A percentile compares a stretch with the other conserved stretches of the same genome.
These are phyloP conservation scores for Nanorana parkeri DNA, from an alignment of 2,113 vertebrate species.

Conservation along the genomic window DNA sequence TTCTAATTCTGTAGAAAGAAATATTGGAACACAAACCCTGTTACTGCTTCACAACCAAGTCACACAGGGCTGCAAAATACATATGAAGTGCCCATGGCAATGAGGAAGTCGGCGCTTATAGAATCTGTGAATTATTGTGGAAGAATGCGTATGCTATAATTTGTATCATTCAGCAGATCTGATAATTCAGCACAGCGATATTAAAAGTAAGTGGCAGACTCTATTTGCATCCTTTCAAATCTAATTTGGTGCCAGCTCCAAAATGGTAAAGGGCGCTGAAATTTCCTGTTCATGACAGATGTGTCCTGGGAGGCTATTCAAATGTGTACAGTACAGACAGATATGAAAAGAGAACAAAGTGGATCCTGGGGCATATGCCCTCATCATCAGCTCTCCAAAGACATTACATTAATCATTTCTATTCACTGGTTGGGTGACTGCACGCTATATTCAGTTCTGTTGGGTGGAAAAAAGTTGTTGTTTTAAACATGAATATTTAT, in stretches of 20 bases:
- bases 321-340: conserved; percentile 51
- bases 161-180: conserved; percentile 49
- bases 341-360: conserved; percentile 44
- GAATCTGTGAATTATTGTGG: not conserved
- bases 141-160: conserved; percentile 41
- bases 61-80: not conserved
- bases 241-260: conserved; percentile 52
- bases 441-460: conserved; percentile 39
- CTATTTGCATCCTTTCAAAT: conserved; percentile 44
- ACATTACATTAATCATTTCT: conserved; percentile 53
- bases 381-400: conserved; percentile 50
- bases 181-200: conserved; percentile 43
- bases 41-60: not conserved
- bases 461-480: conserved; percentile 19
- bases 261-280: conserved; percentile 57
- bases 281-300: conserved; percentile 48
- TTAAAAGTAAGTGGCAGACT: conserved; percentile 45
- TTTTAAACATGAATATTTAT: conserved; percentile 48
- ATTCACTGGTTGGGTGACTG: conserved; percentile 48
- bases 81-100: conserved; percentile 3
- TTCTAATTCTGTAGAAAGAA: not conserved
- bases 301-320: conserved; percentile 57
- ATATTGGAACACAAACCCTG: not conserved
- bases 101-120: conserved; percentile 9
- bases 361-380: conserved; percentile 49